Conservation (phyloP, 2,888 invertebrate species). For the Coremacera marginata region DNA sequence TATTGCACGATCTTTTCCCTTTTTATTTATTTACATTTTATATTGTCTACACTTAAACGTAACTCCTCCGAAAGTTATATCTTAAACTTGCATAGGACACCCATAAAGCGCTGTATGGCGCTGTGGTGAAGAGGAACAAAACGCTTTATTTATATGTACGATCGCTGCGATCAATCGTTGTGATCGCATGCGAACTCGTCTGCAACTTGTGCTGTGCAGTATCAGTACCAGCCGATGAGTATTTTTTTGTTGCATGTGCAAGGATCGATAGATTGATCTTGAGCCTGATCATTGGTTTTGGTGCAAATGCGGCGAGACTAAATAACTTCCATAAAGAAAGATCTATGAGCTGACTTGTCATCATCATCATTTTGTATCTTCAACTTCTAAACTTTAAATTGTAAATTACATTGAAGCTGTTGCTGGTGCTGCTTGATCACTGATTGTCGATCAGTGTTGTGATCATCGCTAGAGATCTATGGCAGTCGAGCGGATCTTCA, state of each 20-base stretch:
- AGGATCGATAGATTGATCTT: conserved; percentile 14
- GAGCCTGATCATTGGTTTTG: conserved; percentile 24
- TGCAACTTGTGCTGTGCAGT: neutral
- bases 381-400: conserved; percentile 2
- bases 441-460: neutral
- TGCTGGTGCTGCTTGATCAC: conserved; percentile 7
- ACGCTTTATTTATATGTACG: neutral
- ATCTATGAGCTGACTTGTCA: conserved; percentile 35
- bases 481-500: neutral
- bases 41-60: neutral
- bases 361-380: conserved; percentile 30
- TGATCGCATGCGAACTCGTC: neutral
- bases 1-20: conserved; percentile 35
- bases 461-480: conserved; percentile 5
- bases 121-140: neutral
- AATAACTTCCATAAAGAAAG: conserved; percentile 30
- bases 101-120: neutral
- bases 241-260: conserved; percentile 10
- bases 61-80: too few species aligned
- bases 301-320: conserved; percentile 26
- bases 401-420: neutral
- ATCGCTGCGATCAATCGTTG: neutral
- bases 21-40: conserved; percentile 26
- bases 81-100: neutral
- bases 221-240: neutral